Evolutionary conservation across 2,888 invertebrate genomes (phyloP).

Genomic region (Xestia c-nigrum): DNA sequence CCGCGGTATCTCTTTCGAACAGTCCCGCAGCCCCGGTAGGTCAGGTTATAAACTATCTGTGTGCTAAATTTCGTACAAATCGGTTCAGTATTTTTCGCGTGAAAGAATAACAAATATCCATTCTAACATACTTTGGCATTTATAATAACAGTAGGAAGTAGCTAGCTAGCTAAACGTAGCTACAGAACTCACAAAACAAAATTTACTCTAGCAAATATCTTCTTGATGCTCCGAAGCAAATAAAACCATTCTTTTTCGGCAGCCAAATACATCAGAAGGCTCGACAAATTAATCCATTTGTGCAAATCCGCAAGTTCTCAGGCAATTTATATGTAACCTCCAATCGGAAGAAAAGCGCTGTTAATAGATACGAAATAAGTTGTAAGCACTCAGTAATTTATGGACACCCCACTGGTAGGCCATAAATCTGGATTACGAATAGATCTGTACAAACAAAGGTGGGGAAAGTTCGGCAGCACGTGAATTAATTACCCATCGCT

Average conservation of each 20-base stretch:
- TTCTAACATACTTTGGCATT: too few species aligned
- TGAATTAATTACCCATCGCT: slow-evolving; percentile 55
- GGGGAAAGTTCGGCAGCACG: slow-evolving; percentile 49
- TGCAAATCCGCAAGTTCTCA: slow-evolving; percentile 44
- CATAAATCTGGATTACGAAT: slow-evolving; percentile 54
- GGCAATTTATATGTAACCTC: slow-evolving; percentile 40
- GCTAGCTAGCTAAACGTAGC: background rate
- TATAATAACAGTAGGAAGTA: too few species aligned
- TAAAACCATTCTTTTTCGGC: slow-evolving; percentile 20
- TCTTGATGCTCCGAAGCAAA: slow-evolving; percentile 15
- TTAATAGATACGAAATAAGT: slow-evolving; percentile 55
- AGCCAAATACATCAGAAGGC: slow-evolving; percentile 22
- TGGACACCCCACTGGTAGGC: slow-evolving; percentile 30
- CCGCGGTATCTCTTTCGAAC: too few species aligned
- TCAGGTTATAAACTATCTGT: too few species aligned
- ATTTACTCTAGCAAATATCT: slow-evolving; percentile 9
- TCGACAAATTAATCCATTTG: slow-evolving; percentile 52
- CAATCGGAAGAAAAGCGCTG: slow-evolving; percentile 47
- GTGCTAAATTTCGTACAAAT: too few species aligned
- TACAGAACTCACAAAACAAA: slow-evolving; percentile 2
- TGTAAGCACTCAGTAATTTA: slow-evolving; percentile 58
- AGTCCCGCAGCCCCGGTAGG: too few species aligned
- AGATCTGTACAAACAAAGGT: slow-evolving; percentile 56
- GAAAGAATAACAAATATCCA: too few species aligned
- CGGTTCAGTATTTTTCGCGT: too few species aligned